A percentile compares a stretch with the other conserved stretches of the same genome.
Evolutionary conservation across 2,888 invertebrate species (phyloP).

Genomic region (Thelaira solivaga): DNA sequence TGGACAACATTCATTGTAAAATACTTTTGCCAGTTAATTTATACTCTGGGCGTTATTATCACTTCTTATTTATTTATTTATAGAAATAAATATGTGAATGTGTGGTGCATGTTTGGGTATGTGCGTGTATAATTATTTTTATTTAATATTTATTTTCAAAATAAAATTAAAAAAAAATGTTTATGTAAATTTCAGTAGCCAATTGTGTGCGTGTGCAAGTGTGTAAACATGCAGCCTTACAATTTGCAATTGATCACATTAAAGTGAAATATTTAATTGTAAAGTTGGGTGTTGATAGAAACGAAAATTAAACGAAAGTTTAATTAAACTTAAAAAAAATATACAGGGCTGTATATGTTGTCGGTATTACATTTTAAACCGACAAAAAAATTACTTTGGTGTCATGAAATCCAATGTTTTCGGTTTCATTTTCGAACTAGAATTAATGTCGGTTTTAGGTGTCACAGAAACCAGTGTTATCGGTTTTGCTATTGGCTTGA

Average conservation of each 20-base stretch:
- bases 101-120: neutral
- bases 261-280: neutral
- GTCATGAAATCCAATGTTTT: too few relatives aligned
- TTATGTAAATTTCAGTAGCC: constrained; percentile 33
- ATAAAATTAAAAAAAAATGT: too few relatives aligned
- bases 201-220: constrained; percentile 20
- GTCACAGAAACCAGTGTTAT: too few relatives aligned
- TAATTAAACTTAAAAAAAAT: too few relatives aligned
- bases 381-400: too few relatives aligned
- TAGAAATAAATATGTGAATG: neutral
- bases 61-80: constrained; percentile 16
- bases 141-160: constrained; percentile 28
- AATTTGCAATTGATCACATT: constrained; percentile 49
- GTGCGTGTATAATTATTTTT: constrained; percentile 23
- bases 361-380: too few relatives aligned
- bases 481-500: too few relatives aligned
- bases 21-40: neutral
- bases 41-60: constrained; percentile 9
- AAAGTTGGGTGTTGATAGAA: neutral
- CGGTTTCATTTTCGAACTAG: too few relatives aligned
- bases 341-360: too few relatives aligned
- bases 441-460: too few relatives aligned
- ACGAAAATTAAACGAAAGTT: too few relatives aligned
- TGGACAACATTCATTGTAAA: neutral
- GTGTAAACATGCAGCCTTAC: constrained; percentile 17